These are phyloP conservation scores for Cyprinella venusta DNA, from an alignment of 2,797 vertebrate species.

Conservation along the genomic window DNA sequence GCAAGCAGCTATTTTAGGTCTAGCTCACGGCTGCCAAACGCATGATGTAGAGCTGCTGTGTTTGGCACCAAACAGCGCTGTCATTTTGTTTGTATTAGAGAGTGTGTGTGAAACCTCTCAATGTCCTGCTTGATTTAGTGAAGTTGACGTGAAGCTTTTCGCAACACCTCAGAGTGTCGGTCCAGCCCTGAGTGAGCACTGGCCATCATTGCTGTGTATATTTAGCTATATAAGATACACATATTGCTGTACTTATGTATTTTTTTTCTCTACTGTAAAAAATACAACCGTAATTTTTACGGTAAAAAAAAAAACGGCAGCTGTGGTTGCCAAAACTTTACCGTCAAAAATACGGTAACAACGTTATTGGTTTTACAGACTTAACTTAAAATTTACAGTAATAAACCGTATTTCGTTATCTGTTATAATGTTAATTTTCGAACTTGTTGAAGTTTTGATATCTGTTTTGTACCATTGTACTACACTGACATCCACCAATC, in stretches of 20 bases:
- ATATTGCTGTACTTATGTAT: neutral
- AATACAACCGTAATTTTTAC: too few relatives aligned
- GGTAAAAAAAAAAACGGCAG: too few relatives aligned
- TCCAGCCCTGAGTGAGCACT: neutral
- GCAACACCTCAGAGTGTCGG: neutral
- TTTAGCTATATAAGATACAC: neutral
- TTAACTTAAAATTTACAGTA: too few relatives aligned
- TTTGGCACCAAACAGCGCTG: constrained; percentile 32
- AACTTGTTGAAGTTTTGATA: too few relatives aligned
- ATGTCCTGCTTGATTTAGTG: constrained; percentile 74
- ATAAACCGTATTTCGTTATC: too few relatives aligned
- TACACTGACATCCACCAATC: too few relatives aligned
- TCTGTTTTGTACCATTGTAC: too few relatives aligned
- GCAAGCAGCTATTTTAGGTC: constrained; percentile 37
- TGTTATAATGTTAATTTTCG: too few relatives aligned
- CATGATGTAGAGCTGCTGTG: constrained; percentile 39
- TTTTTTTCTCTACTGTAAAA: neutral
- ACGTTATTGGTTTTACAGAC: too few relatives aligned
- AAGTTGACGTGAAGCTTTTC: constrained; percentile 71
- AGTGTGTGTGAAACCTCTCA: constrained; percentile 23
- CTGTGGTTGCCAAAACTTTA: too few relatives aligned
- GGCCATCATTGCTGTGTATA: neutral
- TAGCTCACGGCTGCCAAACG: constrained; percentile 28
- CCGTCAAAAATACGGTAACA: too few relatives aligned
- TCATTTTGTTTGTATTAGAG: constrained; percentile 26